A percentile compares a stretch with the other conserved stretches of the same genome.
These are phyloP conservation scores for Pogonocichla stellata DNA, from an alignment of 2,113 vertebrate genomes.

Conservation along the genomic window DNA sequence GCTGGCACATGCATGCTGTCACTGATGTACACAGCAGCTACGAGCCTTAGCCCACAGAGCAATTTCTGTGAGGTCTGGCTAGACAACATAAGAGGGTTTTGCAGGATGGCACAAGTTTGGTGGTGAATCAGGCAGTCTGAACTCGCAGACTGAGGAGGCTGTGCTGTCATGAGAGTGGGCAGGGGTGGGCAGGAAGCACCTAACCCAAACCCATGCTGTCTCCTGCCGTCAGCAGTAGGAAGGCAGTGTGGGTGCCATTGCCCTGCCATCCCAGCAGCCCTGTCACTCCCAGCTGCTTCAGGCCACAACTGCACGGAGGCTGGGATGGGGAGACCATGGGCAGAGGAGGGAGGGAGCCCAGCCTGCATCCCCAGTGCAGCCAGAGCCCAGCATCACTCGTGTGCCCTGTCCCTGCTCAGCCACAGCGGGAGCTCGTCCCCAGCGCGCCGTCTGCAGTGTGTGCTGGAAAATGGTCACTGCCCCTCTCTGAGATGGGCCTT, in stretches of 20 bases:
- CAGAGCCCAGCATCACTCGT: rapidly evolving
- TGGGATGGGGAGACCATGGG: not conserved
- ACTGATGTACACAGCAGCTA: not conserved
- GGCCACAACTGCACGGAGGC: not conserved
- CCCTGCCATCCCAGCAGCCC: not conserved
- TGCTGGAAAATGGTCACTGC: not conserved
- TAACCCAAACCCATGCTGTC: not conserved
- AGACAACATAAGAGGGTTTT: not conserved
- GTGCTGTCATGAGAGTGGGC: not conserved
- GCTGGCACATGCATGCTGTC: rapidly evolving
- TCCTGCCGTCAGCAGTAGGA: not conserved
- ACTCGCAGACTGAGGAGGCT: not conserved
- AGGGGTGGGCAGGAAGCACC: not conserved
- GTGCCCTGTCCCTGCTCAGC: not conserved
- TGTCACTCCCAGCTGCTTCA: not conserved
- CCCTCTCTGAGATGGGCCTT: not conserved
- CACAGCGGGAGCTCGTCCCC: not conserved
- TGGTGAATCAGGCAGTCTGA: not conserved
- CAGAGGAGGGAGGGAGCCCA: not conserved
- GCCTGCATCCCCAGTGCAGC: not conserved
- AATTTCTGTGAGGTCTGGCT: not conserved
- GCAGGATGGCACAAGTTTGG: not conserved
- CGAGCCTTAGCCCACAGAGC: not conserved
- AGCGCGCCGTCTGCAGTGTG: not conserved
- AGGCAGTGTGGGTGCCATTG: not conserved